phyloP scores from a whole-genome alignment of 2,888 invertebrate species.

The Xylophagus ater region DNA sequence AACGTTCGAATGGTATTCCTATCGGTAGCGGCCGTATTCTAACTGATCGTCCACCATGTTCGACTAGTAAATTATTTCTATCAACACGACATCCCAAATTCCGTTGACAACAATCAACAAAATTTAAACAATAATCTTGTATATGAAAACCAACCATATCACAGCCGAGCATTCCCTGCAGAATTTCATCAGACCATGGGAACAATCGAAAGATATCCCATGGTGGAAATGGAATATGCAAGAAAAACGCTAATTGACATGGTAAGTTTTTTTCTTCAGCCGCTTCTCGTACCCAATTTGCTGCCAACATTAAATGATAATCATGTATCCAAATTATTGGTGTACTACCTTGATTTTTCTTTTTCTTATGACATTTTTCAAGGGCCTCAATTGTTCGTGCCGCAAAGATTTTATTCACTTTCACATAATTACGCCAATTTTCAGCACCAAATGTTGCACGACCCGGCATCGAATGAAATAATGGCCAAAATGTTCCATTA shows the following conservation, averaged over 20 bases:
- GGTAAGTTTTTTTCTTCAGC: slow-evolving; percentile 66
- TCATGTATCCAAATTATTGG: slow-evolving; percentile 92
- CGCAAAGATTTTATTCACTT: slow-evolving; percentile 73
- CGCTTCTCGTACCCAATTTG: slow-evolving; percentile 80
- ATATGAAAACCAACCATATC: slow-evolving; percentile 92
- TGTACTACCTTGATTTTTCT: slow-evolving; percentile 34
- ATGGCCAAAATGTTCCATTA: slow-evolving; percentile 85
- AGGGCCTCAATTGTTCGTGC: slow-evolving; percentile 63
- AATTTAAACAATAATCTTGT: slow-evolving; percentile 80
- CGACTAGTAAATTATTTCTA: slow-evolving; percentile 73
- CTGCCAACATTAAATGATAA: slow-evolving; percentile 86
- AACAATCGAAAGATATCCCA: slow-evolving; percentile 88
- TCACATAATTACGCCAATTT: slow-evolving; percentile 72
- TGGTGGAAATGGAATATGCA: slow-evolving; percentile 90
- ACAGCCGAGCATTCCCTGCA: slow-evolving; percentile 84
- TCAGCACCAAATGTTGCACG: slow-evolving; percentile 71
- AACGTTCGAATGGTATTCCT: slow-evolving; percentile 79
- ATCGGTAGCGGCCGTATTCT: slow-evolving; percentile 76
- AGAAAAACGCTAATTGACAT: slow-evolving; percentile 79
- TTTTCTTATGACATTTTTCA: slow-evolving; percentile 42
- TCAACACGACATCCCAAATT: slow-evolving; percentile 80
- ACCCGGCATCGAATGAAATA: slow-evolving; percentile 88
- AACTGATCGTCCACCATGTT: slow-evolving; percentile 77
- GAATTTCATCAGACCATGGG: slow-evolving; percentile 87
- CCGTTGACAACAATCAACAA: slow-evolving; percentile 83